Base-by-base conservation (phyloP, 2,113 vertebrate genomes). In the Chaenocephalus aceratus region DNA sequence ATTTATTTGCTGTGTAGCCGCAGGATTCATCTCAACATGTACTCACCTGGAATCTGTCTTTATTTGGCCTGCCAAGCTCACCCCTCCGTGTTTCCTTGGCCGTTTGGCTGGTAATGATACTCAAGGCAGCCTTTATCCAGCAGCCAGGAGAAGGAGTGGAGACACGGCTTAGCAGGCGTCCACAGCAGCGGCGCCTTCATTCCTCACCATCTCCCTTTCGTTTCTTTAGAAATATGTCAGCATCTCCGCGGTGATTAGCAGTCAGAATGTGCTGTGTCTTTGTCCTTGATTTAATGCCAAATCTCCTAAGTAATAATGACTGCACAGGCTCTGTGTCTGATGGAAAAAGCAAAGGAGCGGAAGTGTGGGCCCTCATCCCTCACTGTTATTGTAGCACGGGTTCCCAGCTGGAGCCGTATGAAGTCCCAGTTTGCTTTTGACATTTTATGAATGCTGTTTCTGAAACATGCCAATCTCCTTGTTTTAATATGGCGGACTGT, bases 231-330 rank as follows among this genome's bases (percentile, higher is more conserved):
- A 87, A 82, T 69, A 84, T 86, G 81, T 79, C 72, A 81, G 64
- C 77, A 79, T 85, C 74, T 45, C 76, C 8, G 49, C 12, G 52
- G 84, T 91, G 88, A 92, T 92, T 87, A 91, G 85, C 88, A 91
- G 84, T 86, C 91, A 83, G 81, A 75, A 83, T 79, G 81, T 81
- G 79, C 77, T 21, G 74, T 51, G 62, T 84, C 80, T 88, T 89
- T 91, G 88, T 89, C 84, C 86, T 93, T 93, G 86, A 92, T 93
- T 92, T 88, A 79, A 84, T 86, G 89, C 86, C 90, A 92, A 86
- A 84, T 89, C 80, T 88, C 54, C 67, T 79, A 86, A 89, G 90
- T 77, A 90, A 90, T 91, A 92, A 88, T 75, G 85, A 88, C 89
- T 90, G 83, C 86, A 81, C 84, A 82, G 75, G 62, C 83, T 77